Conservation (phyloP, 2,113 vertebrate genomes). For the Petaurus breviceps region DNA sequence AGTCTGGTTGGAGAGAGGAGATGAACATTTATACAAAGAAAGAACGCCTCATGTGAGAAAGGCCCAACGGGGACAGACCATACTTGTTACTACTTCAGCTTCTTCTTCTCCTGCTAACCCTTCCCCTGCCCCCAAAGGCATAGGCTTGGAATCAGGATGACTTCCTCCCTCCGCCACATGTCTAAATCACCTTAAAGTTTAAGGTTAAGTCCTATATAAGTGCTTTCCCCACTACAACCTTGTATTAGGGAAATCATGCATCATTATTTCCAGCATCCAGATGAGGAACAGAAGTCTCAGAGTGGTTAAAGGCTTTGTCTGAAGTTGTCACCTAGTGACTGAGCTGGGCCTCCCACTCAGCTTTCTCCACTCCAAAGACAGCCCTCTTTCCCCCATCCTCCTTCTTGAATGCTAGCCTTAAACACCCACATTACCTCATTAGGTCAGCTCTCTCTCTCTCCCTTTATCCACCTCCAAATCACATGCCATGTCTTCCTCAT, state of each 20-base stretch:
- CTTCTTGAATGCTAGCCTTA: background rate
- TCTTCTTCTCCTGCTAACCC: background rate
- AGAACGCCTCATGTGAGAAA: background rate
- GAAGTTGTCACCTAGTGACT: background rate
- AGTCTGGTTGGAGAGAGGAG: background rate
- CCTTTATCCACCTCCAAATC: background rate
- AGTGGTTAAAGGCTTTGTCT: background rate
- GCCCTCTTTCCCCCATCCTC: background rate
- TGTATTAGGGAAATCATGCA: background rate
- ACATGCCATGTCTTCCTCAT: background rate
- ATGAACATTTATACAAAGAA: background rate
- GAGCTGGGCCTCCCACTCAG: background rate
- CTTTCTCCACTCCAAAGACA: background rate
- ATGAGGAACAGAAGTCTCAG: background rate
- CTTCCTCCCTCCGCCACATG: background rate
- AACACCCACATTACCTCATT: background rate
- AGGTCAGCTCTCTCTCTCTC: background rate
- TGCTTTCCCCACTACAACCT: background rate
- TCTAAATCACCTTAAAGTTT: background rate
- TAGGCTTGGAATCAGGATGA: background rate
- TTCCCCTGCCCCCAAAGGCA: background rate
- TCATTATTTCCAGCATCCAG: background rate
- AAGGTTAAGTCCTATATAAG: background rate
- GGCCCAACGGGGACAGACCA: background rate
- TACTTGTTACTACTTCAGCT: background rate